Evolutionary conservation across 1,140 invertebrate species (phyloP).

Genomic region (Brachionus asplanchnoidis): DNA sequence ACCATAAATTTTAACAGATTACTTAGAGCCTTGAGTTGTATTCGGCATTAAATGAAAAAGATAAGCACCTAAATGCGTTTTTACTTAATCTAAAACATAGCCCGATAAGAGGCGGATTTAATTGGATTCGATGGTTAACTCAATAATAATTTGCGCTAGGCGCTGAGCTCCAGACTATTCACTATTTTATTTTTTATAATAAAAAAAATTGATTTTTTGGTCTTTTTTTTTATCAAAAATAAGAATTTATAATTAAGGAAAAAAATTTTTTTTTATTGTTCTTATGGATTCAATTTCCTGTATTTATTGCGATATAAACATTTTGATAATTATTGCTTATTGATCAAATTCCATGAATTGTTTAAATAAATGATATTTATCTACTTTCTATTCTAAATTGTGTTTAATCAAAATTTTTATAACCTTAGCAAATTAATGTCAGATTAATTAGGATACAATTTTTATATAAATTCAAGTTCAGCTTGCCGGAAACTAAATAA

Average conservation of each 20-base stretch:
- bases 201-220: neutral
- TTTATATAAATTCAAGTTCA: neutral
- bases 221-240: neutral
- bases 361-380: neutral
- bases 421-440: neutral
- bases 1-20: neutral
- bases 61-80: neutral
- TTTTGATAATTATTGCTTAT: neutral
- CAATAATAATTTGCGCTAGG: neutral
- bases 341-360: neutral
- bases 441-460: neutral
- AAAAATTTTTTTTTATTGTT: neutral
- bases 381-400: neutral
- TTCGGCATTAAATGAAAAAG: neutral
- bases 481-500: neutral
- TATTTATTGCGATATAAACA: neutral
- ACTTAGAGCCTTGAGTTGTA: neutral
- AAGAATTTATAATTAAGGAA: neutral
- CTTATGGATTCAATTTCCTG: neutral
- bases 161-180: neutral
- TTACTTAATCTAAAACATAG: neutral
- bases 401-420: neutral
- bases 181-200: neutral
- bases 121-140: no score
- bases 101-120: neutral